These are phyloP conservation scores for Engraulis encrasicolus DNA, from an alignment of 2,113 vertebrate genomes.

Conservation along the genomic window DNA sequence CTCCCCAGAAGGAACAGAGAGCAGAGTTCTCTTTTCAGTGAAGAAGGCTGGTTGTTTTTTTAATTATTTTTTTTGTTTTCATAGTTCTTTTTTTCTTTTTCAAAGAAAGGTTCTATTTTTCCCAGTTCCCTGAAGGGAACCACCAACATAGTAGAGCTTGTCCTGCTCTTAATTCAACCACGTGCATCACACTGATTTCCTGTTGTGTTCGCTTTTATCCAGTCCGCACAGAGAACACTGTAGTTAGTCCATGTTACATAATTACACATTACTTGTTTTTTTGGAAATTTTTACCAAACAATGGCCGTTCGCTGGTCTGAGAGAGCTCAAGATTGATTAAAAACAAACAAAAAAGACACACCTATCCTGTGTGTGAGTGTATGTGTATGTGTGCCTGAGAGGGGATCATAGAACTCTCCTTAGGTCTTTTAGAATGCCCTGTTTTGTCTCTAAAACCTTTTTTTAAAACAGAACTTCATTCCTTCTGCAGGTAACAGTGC, in stretches of 20 bases:
- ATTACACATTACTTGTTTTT: neutral
- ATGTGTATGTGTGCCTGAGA: constrained; percentile 60
- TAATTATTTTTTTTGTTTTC: neutral
- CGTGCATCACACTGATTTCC: constrained; percentile 15
- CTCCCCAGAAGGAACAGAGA: neutral
- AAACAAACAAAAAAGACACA: too few relatives aligned
- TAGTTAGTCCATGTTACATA: neutral
- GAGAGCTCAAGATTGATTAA: constrained; percentile 47
- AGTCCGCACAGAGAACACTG: neutral
- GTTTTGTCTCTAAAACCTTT: neutral
- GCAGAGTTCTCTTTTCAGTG: neutral
- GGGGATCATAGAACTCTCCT: constrained; percentile 35
- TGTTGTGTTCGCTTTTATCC: constrained; percentile 46
- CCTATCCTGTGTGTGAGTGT: constrained; percentile 53
- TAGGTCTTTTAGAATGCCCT: neutral
- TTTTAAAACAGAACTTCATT: neutral
- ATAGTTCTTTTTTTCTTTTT: neutral
- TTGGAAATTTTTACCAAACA: too few relatives aligned
- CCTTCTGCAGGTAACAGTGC: neutral
- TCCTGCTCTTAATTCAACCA: constrained; percentile 14
- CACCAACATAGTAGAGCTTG: neutral
- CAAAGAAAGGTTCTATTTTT: neutral
- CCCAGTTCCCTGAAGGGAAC: neutral
- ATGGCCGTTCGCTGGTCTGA: constrained; percentile 75
- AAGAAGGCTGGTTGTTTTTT: neutral